phyloP scores from a whole-genome alignment of 1,140 invertebrate species.

The Bathynomus jamesi region DNA sequence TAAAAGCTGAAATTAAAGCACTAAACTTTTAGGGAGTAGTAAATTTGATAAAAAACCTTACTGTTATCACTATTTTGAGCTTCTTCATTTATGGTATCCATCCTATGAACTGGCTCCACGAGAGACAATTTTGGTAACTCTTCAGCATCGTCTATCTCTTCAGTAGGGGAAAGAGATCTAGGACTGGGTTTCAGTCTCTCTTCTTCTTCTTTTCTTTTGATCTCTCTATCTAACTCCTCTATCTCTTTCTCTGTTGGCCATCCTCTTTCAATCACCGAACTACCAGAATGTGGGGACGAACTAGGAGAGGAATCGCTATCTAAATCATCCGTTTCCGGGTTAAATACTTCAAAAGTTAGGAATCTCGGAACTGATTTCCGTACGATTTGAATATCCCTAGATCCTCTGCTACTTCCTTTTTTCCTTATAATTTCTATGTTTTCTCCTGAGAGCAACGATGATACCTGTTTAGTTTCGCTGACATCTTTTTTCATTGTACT shows the following conservation, averaged over 20 bases:
- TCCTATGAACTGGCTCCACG: constrained; percentile 32
- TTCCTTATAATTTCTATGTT: constrained; percentile 39
- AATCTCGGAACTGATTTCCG: constrained; percentile 54
- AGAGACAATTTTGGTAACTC: constrained; percentile 32
- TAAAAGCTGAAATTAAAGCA: no score
- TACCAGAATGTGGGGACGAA: constrained; percentile 75
- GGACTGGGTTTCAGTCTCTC: constrained; percentile 17
- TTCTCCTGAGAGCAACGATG: constrained; percentile 38
- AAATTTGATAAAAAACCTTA: background rate
- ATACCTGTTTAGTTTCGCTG: constrained; percentile 35
- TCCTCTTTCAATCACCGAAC: constrained; percentile 42
- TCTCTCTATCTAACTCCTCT: constrained; percentile 30
- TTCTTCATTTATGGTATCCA: constrained; percentile 35
- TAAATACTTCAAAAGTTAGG: constrained; percentile 72
- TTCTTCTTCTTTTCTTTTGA: constrained; percentile 30
- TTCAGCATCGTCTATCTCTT: constrained; percentile 14
- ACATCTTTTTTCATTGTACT: constrained; percentile 23
- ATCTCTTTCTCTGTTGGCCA: constrained; percentile 33
- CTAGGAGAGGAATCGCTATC: constrained; percentile 79
- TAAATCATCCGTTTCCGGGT: constrained; percentile 80
- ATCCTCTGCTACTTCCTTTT: constrained; percentile 14
- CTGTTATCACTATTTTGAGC: background rate
- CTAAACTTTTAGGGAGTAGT: no score
- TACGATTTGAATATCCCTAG: constrained; percentile 32
- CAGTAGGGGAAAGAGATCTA: background rate